Conservation (phyloP, 2,888 invertebrate genomes). For the Phyto melanocephala region DNA sequence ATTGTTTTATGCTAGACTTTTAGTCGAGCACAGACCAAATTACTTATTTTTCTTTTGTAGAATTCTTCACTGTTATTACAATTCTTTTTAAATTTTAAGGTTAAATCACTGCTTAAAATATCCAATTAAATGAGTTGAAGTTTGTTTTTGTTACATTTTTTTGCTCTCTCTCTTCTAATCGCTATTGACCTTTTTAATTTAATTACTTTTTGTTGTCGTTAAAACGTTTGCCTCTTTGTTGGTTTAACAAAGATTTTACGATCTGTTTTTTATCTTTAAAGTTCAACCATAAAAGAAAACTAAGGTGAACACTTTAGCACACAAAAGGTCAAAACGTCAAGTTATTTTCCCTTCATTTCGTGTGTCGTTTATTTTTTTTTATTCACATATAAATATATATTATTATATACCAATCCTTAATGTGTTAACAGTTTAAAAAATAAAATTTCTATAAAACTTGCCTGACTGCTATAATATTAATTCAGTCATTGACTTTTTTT, state of each 20-base stretch:
- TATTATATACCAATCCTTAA: slow-evolving; percentile 22
- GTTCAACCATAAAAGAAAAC: not conserved
- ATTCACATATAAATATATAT: not conserved
- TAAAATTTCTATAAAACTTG: not conserved
- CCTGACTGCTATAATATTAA: not conserved
- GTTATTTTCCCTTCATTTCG: not conserved
- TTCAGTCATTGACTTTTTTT: not conserved
- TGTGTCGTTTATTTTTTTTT: slow-evolving; percentile 3
- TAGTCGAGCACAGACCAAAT: too few species aligned
- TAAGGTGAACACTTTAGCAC: not conserved
- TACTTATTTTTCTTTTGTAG: too few species aligned
- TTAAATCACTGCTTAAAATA: too few species aligned
- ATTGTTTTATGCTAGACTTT: too few species aligned
- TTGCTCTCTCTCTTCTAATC: too few species aligned
- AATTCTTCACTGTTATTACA: too few species aligned
- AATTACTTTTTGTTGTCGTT: slow-evolving; percentile 20
- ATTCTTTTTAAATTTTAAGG: too few species aligned
- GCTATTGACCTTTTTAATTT: slow-evolving; percentile 43
- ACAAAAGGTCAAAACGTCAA: slow-evolving; percentile 36
- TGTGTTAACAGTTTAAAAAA: not conserved
- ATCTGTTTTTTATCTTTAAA: slow-evolving; percentile 11
- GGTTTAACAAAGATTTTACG: not conserved
- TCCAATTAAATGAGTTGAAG: too few species aligned
- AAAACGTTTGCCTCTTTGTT: not conserved
- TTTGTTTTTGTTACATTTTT: too few species aligned